These are phyloP conservation scores for Gouania willdenowi DNA, from an alignment of 2,797 vertebrate species.

Conservation along the genomic window DNA sequence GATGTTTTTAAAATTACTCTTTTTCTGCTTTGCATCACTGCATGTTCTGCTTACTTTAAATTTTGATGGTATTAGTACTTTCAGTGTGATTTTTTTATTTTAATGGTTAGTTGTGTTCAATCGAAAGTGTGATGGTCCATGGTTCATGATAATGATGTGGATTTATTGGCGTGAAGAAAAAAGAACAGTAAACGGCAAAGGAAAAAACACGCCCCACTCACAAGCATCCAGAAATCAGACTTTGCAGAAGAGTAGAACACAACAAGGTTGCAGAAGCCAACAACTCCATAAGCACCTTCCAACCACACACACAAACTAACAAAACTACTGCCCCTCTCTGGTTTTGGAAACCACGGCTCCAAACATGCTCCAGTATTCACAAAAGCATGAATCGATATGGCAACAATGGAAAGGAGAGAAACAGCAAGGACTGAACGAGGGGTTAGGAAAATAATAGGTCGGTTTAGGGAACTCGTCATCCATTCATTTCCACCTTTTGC, in stretches of 20 bases:
- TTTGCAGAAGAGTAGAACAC: slow-evolving; percentile 61
- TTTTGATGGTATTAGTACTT: no score
- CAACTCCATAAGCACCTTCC: slow-evolving; percentile 61
- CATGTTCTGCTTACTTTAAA: no score
- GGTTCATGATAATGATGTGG: no score
- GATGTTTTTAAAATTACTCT: no score
- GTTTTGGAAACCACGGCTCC: slow-evolving; percentile 7
- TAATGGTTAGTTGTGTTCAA: no score
- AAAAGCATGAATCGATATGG: slow-evolving; percentile 39
- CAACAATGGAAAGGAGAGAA: slow-evolving; percentile 28
- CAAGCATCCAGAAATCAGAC: slow-evolving; percentile 32
- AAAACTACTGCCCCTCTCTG: slow-evolving; percentile 3
- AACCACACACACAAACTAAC: slow-evolving; percentile 6
- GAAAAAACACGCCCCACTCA: background rate
- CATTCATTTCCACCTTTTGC: slow-evolving; percentile 33
- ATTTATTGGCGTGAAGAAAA: no score
- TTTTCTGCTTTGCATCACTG: no score
- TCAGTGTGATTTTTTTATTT: no score
- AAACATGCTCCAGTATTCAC: slow-evolving; percentile 2
- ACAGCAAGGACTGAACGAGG: slow-evolving; percentile 20
- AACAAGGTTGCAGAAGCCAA: slow-evolving; percentile 58
- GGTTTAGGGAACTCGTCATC: slow-evolving; percentile 32
- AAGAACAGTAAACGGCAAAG: no score
- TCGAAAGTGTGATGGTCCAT: slow-evolving; percentile 6
- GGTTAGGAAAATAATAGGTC: slow-evolving; percentile 34